phyloP scores from a whole-genome alignment of 2,888 invertebrate genomes.

The Blastobasis lacticolella region DNA sequence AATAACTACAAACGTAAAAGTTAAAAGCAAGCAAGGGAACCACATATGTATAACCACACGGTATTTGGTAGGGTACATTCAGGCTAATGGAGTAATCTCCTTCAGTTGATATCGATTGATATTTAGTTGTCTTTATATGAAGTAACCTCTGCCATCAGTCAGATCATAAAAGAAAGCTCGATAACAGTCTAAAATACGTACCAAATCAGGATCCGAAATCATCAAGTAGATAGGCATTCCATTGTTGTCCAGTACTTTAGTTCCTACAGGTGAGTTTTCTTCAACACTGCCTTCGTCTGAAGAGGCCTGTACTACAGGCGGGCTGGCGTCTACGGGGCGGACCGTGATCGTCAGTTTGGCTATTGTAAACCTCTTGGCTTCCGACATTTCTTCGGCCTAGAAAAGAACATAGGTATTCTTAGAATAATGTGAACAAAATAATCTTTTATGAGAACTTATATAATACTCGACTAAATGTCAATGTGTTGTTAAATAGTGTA shows the following conservation, averaged over 20 bases:
- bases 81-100: no score
- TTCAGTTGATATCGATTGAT: no score
- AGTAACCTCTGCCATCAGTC: no score
- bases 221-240: slow-evolving; percentile 81
- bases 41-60: no score
- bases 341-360: slow-evolving; percentile 88
- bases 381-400: slow-evolving; percentile 88
- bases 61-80: no score
- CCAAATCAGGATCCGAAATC: slow-evolving; percentile 90
- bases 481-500: no score
- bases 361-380: slow-evolving; percentile 85
- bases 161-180: not conserved
- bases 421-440: not conserved
- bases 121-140: no score
- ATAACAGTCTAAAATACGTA: slow-evolving; percentile 58
- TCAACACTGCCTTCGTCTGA: slow-evolving; percentile 85
- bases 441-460: not conserved
- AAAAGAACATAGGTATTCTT: slow-evolving; percentile 7
- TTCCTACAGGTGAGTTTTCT: slow-evolving; percentile 90
- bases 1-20: no score
- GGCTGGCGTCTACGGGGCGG: slow-evolving; percentile 89
- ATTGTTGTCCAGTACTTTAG: slow-evolving; percentile 79
- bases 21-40: no score
- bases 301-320: slow-evolving; percentile 83
- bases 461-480: no score